Evolutionary conservation across 2,113 vertebrate genomes (phyloP), one percentile per base, ranked within the genome.

Genomic region (Nanorana parkeri): DNA sequence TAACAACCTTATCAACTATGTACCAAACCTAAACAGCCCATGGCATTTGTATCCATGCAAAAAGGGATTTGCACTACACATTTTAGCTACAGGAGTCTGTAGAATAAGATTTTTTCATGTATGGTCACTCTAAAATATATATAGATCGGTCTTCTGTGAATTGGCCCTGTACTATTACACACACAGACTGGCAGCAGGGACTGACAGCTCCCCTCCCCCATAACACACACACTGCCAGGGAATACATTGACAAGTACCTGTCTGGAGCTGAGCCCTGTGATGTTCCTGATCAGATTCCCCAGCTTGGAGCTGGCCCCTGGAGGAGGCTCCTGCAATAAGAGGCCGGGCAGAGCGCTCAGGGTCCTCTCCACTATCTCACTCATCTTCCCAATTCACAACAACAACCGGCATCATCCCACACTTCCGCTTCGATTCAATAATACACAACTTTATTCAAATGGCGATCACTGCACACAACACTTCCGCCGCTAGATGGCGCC

Each of bases 291-390:
- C 2, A 99, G 92, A 82, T 89, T 89, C 63, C 95, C 96, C 60
- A 99, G 92, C 78, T 94, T 94, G 0, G 96, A 97, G 29, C 89
- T 88, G 23, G 93, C 87, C 0, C 86, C 93, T 0, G 90, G 84
- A 81, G 91, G 92, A 1, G 93, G 81, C 19, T 96, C 94, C 84
- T 96, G 91, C 28, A 95, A 94, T 83, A 98, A 91, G 23, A 98
- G 94, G 60, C 93, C 93, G 7, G 97, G 97, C 86, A 99, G 89
- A 80, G 94, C 97, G 81, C 93, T 97, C 86, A 99, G 92, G 5
- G 97, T 99, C 89, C 93, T 96, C 91, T 99, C 96, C 88, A 98
- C 96, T 17, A 98, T 96, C 90, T 99, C 97, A 91, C 96, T 99
- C 97, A 96, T 96, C 68, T 86, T 84, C 83, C 17, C 72, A 78